Evolutionary conservation across 2,797 vertebrate species (phyloP).

Genomic region (Melanotaenia boesemani): DNA sequence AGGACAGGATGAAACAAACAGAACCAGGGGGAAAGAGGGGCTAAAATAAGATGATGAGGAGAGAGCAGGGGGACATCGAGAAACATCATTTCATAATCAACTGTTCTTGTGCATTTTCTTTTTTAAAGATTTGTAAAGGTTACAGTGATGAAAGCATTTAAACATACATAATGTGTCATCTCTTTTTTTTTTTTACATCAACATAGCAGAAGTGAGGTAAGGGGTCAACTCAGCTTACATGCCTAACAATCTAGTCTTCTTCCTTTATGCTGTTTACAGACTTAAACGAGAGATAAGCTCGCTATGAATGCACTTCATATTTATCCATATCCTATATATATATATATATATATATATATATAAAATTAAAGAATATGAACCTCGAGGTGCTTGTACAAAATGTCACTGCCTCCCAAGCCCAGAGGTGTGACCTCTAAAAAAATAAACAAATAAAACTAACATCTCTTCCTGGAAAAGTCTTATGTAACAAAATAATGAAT

Average conservation of each 20-base stretch:
- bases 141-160: not conserved
- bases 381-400: not conserved
- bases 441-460: not conserved
- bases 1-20: slow-evolving; percentile 42
- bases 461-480: slow-evolving; percentile 16
- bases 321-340: too few species aligned
- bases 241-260: too few species aligned
- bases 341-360: too few species aligned
- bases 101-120: not conserved
- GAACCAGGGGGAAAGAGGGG: slow-evolving; percentile 8
- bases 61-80: slow-evolving; percentile 19
- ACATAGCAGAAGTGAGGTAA: not conserved
- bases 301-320: not conserved
- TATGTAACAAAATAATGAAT: slow-evolving; percentile 27
- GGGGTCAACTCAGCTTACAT: not conserved
- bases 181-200: not conserved
- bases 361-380: not conserved
- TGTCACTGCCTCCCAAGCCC: not conserved
- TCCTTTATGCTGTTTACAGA: not conserved
- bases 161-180: not conserved
- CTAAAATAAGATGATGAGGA: slow-evolving; percentile 27
- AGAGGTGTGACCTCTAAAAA: not conserved
- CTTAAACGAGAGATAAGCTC: not conserved
- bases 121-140: not conserved
- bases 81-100: slow-evolving; percentile 26